Base-by-base conservation (phyloP, 2,113 vertebrate genomes). In the Mustelus asterias region DNA sequence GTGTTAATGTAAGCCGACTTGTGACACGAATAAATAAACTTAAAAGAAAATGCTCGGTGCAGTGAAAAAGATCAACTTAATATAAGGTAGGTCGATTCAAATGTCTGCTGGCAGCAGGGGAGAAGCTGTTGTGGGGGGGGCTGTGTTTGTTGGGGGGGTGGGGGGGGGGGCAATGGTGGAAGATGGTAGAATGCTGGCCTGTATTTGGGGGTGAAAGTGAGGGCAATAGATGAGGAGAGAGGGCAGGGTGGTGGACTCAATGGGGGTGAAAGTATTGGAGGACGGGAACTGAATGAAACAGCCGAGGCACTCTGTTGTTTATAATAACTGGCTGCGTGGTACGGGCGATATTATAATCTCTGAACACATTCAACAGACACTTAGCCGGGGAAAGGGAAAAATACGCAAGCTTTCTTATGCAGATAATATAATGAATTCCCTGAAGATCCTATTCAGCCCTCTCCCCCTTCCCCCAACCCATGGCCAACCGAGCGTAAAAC, bases 361-460 rank as follows among this genome's bases (percentile, higher is more conserved):
- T 29, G 86, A 89, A 24, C 89, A 22, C 60, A 93, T 93, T 93
- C 89, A 93, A 93, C 14, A 37, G 60, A n/a, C 89, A 93, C 89
- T 60, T 93, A 93, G 89, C 33, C 70, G 24, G 60, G 48, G 60
- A 67, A 18, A 67, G 16, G 16, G 16, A 65, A 18, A 65, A 37
- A 92, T 18, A n/a, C 26, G 2, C 22, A 29, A 72, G 94, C 94
- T 95, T 95, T 95, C 67, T 76, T 72, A 95, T 95, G 94, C 94
- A 95, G 94, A 72, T 95, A 11, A 11, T 72, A 54, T 18, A 95
- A 70, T 95, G 94, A 95, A 72, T 95, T 76, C 67, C 41, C 67
- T 95, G 67, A 70, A 95, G 65, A 95, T 72, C 70, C 44, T 72
- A 95, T 95, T 95, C 94, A 95, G 67, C 41, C 94, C 16, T 26